Base-by-base conservation (phyloP, 2,113 vertebrate genomes). In the Microcebus jonahi region DNA sequence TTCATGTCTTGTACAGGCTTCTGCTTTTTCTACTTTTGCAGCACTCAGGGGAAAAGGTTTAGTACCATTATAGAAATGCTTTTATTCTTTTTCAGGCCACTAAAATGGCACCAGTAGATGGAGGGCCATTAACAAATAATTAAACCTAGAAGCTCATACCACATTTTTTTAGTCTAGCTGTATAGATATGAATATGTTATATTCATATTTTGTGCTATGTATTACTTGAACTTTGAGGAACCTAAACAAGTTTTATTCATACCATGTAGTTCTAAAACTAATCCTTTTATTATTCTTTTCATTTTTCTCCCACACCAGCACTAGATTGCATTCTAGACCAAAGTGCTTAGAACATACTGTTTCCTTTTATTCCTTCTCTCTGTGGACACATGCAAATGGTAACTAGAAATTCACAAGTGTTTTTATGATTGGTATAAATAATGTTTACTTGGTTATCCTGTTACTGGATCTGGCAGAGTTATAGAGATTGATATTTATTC, bases 381-480 rank as follows among this genome's bases (percentile, higher is more conserved):
- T 10, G 12, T 70, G 82, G 76, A 88, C 55, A 76, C 36, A 25
- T 81, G 70, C 42, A 80, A 65, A 96, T 53, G 87, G 45, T 90
- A 93, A 96, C 70, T 13, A 92, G 68, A 93, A 80, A n/a, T 59
- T 96, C 80, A 68, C 70, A 94, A 61, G 3, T 96, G 29, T 83
- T 88, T 97, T 96, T 92, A 71, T 25, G 65, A 71, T 90, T 90
- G 65, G 45, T 70, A 81, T 96, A 95, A 96, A 96, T 94, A 91
- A 89, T 91, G 13, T 95, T 93, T 96, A 67, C 68, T 70, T 61
- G 57, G 25, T 50, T 94, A 75, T 96, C 70, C 82, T 83, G 21
- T 94, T 88, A 89, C 75, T 50, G 59, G 50, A 90, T 94, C 70
- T 83, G 55, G 76, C 53, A 97, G 63, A 45, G 73, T 83, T 94